A percentile compares a stretch with the other conserved stretches of the same genome.
Evolutionary conservation across 2,888 invertebrate genomes (phyloP).

Genomic region (Monochamus alternatus): DNA sequence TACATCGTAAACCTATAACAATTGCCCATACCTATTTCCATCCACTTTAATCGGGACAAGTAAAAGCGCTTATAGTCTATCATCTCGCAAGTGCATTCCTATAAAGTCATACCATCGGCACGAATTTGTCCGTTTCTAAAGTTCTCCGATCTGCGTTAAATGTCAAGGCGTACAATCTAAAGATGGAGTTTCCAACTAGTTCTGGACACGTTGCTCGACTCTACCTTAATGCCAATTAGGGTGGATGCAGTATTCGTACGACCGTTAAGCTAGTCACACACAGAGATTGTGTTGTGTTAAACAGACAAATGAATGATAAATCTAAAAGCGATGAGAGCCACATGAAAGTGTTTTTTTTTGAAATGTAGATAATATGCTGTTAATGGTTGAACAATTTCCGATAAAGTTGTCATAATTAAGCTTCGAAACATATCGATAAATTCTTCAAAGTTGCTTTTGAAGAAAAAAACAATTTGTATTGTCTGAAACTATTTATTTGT

Average conservation of each 20-base stretch:
- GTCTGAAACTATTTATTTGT: too few relatives aligned
- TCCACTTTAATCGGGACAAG: constrained; percentile 19
- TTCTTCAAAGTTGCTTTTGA: too few relatives aligned
- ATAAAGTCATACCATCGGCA: constrained; percentile 54
- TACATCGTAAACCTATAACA: neutral
- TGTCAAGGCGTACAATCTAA: constrained; percentile 63
- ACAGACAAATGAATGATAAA: too few relatives aligned
- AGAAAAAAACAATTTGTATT: too few relatives aligned
- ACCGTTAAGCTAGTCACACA: too few relatives aligned
- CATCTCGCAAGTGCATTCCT: constrained; percentile 53
- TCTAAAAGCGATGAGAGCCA: too few relatives aligned
- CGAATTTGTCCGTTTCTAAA: constrained; percentile 48
- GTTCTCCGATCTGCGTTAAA: constrained; percentile 62
- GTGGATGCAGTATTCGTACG: neutral
- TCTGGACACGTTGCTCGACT: constrained; percentile 43
- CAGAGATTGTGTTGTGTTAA: too few relatives aligned
- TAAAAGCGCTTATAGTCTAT: constrained; percentile 24
- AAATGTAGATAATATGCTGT: too few relatives aligned
- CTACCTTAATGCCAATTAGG: constrained; percentile 37
- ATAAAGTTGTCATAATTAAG: too few relatives aligned
- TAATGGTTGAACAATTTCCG: too few relatives aligned
- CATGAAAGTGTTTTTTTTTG: too few relatives aligned
- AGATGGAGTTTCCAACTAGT: constrained; percentile 57
- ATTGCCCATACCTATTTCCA: constrained; percentile 4
- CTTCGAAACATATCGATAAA: too few relatives aligned